These are phyloP conservation scores for Halocaridina rubra DNA, from an alignment of 2,888 invertebrate genomes.

Conservation along the genomic window DNA sequence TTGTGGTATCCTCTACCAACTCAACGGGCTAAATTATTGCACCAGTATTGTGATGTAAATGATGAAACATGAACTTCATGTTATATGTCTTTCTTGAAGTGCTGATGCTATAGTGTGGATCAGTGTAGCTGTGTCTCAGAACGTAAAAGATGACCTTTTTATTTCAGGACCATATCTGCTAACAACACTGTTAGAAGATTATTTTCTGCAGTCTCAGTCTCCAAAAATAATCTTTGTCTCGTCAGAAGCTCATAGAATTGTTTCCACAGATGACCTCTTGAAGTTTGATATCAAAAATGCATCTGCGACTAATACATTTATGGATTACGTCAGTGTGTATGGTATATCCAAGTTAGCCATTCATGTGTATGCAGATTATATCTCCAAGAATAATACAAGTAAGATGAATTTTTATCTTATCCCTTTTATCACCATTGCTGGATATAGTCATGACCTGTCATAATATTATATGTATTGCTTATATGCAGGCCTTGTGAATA, in stretches of 20 bases:
- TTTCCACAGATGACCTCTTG: constrained; percentile 4
- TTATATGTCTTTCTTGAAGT: too few relatives aligned
- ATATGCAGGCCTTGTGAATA: too few relatives aligned
- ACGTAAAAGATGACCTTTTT: not conserved
- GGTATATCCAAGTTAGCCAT: constrained; percentile 57
- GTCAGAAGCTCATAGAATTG: constrained; percentile 38
- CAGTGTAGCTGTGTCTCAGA: not conserved
- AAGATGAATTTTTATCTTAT: too few relatives aligned
- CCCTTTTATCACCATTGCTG: too few relatives aligned
- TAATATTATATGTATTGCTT: too few relatives aligned
- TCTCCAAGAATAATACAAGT: constrained; percentile 16
- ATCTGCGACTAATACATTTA: not conserved
- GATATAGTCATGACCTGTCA: too few relatives aligned
- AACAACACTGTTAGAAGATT: constrained; percentile 10
- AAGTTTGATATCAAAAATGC: constrained; percentile 5
- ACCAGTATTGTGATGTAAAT: too few relatives aligned
- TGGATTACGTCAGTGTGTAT: constrained; percentile 43
- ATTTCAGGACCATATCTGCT: constrained; percentile 42
- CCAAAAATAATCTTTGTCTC: constrained; percentile 45
- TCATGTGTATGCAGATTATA: constrained; percentile 41
- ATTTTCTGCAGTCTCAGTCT: not conserved
- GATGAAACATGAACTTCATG: too few relatives aligned
- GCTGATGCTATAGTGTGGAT: too few relatives aligned
- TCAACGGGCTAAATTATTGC: too few relatives aligned
- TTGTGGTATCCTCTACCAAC: not conserved